A percentile compares a stretch with the other conserved stretches of the same genome.
Evolutionary conservation across 2,888 invertebrate species (phyloP).

Genomic region (Melieria crassipennis): DNA sequence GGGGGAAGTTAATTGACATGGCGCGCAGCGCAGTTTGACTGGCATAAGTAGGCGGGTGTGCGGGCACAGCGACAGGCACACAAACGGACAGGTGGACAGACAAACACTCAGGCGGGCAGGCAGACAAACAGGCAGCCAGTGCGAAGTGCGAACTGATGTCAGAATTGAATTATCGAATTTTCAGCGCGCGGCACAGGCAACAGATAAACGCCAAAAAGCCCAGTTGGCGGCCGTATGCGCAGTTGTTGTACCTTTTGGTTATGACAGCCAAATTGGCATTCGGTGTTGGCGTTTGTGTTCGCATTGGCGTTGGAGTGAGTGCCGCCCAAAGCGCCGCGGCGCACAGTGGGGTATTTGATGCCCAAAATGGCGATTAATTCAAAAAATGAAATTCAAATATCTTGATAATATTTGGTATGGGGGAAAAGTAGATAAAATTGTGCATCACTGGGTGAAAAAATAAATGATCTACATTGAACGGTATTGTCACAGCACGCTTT

Average conservation of each 20-base stretch:
- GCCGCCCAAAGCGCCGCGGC: background rate
- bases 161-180: slow-evolving; percentile 34
- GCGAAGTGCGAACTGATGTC: slow-evolving; percentile 33
- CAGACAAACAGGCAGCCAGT: slow-evolving; percentile 11
- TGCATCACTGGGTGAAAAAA: no score
- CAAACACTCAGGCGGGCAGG: background rate
- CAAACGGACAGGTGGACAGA: background rate
- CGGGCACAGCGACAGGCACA: background rate
- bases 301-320: background rate
- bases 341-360: no score
- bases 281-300: background rate
- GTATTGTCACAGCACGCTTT: no score
- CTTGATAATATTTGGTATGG: no score
- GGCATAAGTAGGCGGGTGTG: background rate
- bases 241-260: slow-evolving; percentile 17
- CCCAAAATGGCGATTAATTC: no score
- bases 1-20: slow-evolving; percentile 21
- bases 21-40: background rate
- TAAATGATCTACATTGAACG: no score
- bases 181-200: background rate
- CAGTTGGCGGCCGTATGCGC: background rate
- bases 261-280: slow-evolving; percentile 24
- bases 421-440: no score
- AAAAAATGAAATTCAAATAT: no score
- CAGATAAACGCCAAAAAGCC: background rate